Conservation (phyloP, 2,797 vertebrate genomes). For the Sebastes hubbsi region DNA sequence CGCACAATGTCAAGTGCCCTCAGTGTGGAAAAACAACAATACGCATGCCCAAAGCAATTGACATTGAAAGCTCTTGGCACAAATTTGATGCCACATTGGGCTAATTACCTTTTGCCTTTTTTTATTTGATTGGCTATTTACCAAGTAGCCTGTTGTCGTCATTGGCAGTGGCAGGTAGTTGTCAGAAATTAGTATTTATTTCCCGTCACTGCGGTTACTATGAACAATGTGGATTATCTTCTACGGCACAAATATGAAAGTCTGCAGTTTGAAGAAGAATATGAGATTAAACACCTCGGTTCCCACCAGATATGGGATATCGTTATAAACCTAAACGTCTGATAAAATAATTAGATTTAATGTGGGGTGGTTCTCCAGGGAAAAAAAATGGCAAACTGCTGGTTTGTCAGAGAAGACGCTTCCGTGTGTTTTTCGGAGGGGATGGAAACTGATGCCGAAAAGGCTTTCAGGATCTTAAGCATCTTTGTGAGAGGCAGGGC, state of each 20-base stretch:
- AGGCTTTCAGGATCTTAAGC: neutral
- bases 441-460: neutral
- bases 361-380: neutral
- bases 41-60: neutral
- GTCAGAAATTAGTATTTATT: neutral
- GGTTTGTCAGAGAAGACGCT: neutral
- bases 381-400: neutral
- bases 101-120: neutral
- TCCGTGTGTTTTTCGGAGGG: neutral
- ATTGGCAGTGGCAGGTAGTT: neutral
- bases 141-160: neutral
- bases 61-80: neutral
- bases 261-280: neutral
- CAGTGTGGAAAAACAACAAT: neutral
- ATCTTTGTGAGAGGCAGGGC: neutral
- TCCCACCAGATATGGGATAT: neutral
- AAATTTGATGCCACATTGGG: neutral
- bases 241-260: neutral
- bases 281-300: neutral
- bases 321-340: neutral
- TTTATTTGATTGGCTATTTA: neutral
- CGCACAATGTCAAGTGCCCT: neutral
- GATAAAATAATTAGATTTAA: neutral
- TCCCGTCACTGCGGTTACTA: neutral
- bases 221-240: neutral